Evolutionary conservation across 2,797 vertebrate genomes (phyloP), one percentile per base, ranked within the genome.

Genomic region (Cyclopterus lumpus): DNA sequence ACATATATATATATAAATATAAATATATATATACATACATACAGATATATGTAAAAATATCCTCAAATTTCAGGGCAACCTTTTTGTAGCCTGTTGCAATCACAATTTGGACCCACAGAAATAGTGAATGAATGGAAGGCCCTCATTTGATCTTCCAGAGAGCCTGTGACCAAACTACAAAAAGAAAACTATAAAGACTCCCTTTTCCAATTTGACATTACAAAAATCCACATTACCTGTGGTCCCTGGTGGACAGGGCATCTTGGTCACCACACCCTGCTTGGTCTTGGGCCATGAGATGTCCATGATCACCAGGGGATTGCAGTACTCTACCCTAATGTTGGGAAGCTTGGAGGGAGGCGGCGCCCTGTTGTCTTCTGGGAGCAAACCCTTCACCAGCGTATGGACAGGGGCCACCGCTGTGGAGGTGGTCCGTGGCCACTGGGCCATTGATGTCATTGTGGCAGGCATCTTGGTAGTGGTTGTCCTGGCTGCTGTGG

Each of bases 241-340:
- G 0, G 96, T 97, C 69, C 97, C 97, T 18, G 96, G 74, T 1
- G 98, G 98, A 83, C 98, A 99, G 0, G 96, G 95, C 85, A 97
- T 96, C 86, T 96, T 97, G 0, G 97, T 95, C 65, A 95, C 71
- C 67, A 95, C 90, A 2, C 97, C 97, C 89, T 97, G 97, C 16
- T 95, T 96, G 1, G 97, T 99, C 75, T 95, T 97, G 24, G 97
- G 97, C 98, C 98, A 99, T 88, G 94, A 88, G 53, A 99, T 94
- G 34, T 97, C 96, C 0, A 96, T 94, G 78, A 97, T 96, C 77
- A 97, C 94, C 83, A 95, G 20, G 0, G 97, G 94, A 60, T 94
- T 96, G 34, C 98, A 99, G 93, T 95, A 97, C 83, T 99, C 97
- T 0, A 95, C 79, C 0, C 94, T 93, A 0, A 94, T 64, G 0